These are phyloP conservation scores for Tortrix viridana DNA, from an alignment of 2,888 invertebrate species.

Conservation along the genomic window DNA sequence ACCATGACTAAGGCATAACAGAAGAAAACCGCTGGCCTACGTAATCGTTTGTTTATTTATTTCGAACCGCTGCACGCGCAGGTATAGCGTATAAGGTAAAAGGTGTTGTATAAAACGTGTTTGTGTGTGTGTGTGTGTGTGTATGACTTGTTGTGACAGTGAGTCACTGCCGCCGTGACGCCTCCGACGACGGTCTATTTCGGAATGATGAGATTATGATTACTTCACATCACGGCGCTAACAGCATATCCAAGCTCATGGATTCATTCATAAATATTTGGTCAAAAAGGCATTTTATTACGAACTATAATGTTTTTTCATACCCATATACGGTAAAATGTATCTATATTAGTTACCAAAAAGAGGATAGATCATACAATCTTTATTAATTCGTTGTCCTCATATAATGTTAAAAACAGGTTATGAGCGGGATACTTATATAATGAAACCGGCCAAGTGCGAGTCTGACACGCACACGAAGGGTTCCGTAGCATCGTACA, in stretches of 20 bases:
- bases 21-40: conserved; percentile 76
- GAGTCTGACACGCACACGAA: too few relatives aligned
- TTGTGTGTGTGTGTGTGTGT: conserved; percentile 59
- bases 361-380: too few relatives aligned
- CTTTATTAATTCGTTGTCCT: too few relatives aligned
- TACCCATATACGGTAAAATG: too few relatives aligned
- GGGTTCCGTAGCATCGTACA: too few relatives aligned
- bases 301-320: too few relatives aligned
- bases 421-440: too few relatives aligned
- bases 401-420: too few relatives aligned
- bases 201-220: conserved; percentile 77
- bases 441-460: too few relatives aligned
- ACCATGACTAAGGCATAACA: conserved; percentile 66
- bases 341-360: too few relatives aligned
- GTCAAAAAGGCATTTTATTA: background rate
- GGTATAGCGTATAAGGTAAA: conserved; percentile 67
- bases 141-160: conserved; percentile 64
- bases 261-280: conserved; percentile 38
- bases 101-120: conserved; percentile 51
- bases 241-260: conserved; percentile 45
- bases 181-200: conserved; percentile 70
- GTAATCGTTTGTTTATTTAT: conserved; percentile 71
- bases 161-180: conserved; percentile 69
- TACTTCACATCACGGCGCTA: conserved; percentile 51
- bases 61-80: conserved; percentile 61